Evolutionary conservation across 2,888 invertebrate species (phyloP), one percentile per base, ranked within the genome.

Genomic region (Rotaria sp.): DNA sequence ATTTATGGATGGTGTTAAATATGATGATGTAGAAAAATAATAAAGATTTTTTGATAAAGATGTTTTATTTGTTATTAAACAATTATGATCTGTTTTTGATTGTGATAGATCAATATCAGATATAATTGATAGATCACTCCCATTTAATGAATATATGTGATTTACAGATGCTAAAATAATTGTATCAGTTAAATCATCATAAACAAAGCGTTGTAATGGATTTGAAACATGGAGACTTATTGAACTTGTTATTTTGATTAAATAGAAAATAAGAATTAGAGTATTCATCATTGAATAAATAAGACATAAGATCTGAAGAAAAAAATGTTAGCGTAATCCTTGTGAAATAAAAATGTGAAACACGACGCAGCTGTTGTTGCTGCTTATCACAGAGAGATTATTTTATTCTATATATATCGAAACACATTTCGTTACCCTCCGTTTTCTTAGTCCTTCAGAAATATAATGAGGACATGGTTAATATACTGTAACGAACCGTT

Each of bases 21-120:
- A 80, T 24, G 80, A 80, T 45, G 26, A 45, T 45, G 26, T 80
- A 4, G 80, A 80, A 80, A 80, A 80, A 80, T 80, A 80, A 80
- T 80, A 67, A 67, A 10, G 67, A 67, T 1, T 21, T 35, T 80
- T 45, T 80, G 80, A n/a, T 80, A 15, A 11, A 0, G 38, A 26
- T 7, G 8, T 45, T 45, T 13, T 24, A 26, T 80, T 41, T 13
- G 3, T n/a, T 45, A 45, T 8, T 80, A 45, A 45, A 80, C 45
- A 45, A 38, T 80, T 26, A n/a, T 67, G 67, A 35, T 35, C 35
- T 18, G 5, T 18, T 35, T 67, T 35, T 15, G 67, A 15, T 67
- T 35, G 15, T n/a, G 80, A 45, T n/a, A 45, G 11, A 45, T 80
- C 80, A 80, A 80, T 80, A 26, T 80, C 80, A 0, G 80, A 24